Conservation (phyloP, 2,888 invertebrate species). For the Tenthredo livida region DNA sequence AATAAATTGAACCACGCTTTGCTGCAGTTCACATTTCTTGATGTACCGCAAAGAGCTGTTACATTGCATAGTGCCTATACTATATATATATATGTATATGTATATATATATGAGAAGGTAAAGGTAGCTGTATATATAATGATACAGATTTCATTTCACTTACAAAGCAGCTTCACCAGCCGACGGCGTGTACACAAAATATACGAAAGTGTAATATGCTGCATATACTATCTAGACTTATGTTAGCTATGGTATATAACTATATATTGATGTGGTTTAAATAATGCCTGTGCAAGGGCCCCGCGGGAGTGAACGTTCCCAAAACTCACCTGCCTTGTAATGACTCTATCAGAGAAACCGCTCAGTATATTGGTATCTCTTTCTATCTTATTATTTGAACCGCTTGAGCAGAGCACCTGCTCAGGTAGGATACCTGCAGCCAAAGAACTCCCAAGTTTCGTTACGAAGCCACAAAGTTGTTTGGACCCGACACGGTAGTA, state of each 20-base stretch:
- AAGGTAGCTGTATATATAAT: background rate
- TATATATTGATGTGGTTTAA: slow-evolving; percentile 21
- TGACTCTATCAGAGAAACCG: slow-evolving; percentile 66
- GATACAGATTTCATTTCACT: slow-evolving; percentile 50
- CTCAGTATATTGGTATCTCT: slow-evolving; percentile 31
- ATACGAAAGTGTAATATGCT: background rate
- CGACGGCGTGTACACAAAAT: slow-evolving; percentile 26
- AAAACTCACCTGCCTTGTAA: slow-evolving; percentile 68
- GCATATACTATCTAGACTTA: background rate
- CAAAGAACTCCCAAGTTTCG: slow-evolving; percentile 28
- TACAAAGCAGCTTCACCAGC: slow-evolving; percentile 4
- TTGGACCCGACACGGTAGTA: slow-evolving; percentile 18
- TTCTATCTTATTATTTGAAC: slow-evolving; percentile 49
- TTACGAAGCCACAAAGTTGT: background rate
- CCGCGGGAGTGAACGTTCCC: slow-evolving; percentile 31
- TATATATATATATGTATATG: background rate
- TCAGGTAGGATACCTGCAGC: background rate
- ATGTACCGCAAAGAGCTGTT: background rate
- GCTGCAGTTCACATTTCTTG: background rate
- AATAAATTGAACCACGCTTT: background rate
- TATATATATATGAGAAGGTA: background rate
- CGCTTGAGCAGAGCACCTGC: slow-evolving; percentile 26
- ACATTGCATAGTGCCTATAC: background rate
- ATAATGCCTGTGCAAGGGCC: slow-evolving; percentile 36
- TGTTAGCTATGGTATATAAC: background rate